Evolutionary conservation across 2,888 invertebrate genomes (phyloP).

Genomic region (Drosophila eohydei): DNA sequence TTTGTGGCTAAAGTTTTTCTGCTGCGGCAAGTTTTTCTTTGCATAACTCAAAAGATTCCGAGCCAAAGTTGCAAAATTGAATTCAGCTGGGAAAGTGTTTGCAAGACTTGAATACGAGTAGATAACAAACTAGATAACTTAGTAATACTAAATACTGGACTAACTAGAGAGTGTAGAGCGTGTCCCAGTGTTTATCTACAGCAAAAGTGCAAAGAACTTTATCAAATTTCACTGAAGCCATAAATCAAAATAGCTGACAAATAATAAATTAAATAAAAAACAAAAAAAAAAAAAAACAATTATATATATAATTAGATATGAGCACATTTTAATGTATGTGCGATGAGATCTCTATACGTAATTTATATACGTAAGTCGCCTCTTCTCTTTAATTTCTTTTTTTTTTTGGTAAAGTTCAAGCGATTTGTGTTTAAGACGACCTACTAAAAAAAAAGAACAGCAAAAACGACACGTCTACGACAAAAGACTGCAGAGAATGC

Average conservation of each 20-base stretch:
- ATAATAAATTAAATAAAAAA: background rate
- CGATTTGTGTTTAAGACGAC: conserved; percentile 67
- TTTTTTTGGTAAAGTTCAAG: conserved; percentile 63
- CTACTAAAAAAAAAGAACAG: conserved; percentile 66
- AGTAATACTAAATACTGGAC: background rate
- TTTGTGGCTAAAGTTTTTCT: conserved; percentile 34
- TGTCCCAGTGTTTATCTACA: background rate
- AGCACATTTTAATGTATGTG: background rate
- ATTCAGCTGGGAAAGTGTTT: conserved; percentile 24
- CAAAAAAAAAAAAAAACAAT: background rate
- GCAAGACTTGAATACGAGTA: conserved; percentile 1
- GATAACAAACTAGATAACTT: background rate
- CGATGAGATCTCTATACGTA: background rate
- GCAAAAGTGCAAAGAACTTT: background rate
- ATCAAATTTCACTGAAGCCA: background rate
- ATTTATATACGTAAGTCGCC: background rate
- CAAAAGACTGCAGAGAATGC: conserved; percentile 37
- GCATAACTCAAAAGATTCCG: conserved; percentile 55
- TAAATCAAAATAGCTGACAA: conserved; percentile 6
- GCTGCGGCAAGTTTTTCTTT: conserved; percentile 38
- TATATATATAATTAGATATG: conserved; percentile 4
- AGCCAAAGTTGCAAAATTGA: conserved; percentile 20
- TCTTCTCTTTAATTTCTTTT: background rate
- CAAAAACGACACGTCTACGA: conserved; percentile 60
- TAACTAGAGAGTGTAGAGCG: background rate